Conservation (phyloP, 2,888 invertebrate genomes). For the Steinernema hermaphroditum region DNA sequence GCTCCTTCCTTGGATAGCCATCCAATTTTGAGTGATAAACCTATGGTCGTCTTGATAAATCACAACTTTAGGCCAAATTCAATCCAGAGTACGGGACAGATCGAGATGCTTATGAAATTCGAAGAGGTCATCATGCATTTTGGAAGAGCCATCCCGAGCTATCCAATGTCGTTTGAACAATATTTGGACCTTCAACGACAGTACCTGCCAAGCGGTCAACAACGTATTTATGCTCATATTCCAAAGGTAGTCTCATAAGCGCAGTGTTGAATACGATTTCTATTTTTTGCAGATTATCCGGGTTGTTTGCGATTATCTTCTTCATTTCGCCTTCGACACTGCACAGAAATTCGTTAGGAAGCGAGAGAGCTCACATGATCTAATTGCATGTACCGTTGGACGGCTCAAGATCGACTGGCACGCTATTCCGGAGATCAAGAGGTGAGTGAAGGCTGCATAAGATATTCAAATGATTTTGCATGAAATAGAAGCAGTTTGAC, state of each 20-base stretch:
- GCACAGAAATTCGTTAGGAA: slow-evolving; percentile 11
- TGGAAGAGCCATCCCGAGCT: slow-evolving; percentile 76
- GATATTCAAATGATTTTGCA: too few species aligned
- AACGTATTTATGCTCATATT: slow-evolving; percentile 76
- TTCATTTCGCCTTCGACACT: slow-evolving; percentile 5
- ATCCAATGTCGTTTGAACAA: slow-evolving; percentile 63
- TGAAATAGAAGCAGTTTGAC: too few species aligned
- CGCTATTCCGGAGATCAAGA: background rate
- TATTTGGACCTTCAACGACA: slow-evolving; percentile 77
- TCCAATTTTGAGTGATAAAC: too few species aligned
- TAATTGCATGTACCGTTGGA: slow-evolving; percentile 3
- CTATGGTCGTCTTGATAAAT: too few species aligned
- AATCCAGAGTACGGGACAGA: slow-evolving; percentile 82
- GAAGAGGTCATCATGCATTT: slow-evolving; percentile 76
- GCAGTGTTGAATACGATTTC: background rate
- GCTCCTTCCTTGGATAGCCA: too few species aligned
- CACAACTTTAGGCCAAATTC: slow-evolving; percentile 79
- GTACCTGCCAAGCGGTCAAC: slow-evolving; percentile 79
- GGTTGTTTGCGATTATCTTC: slow-evolving; percentile 20
- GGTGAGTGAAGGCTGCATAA: background rate
- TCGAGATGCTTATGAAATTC: slow-evolving; percentile 80
- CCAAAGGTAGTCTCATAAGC: slow-evolving; percentile 83
- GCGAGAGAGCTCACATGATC: slow-evolving; percentile 7
- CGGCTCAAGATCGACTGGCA: background rate
- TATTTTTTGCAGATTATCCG: slow-evolving; percentile 17